Evolutionary conservation across 2,797 vertebrate genomes (phyloP).

Genomic region (Hippocampus kuda): DNA sequence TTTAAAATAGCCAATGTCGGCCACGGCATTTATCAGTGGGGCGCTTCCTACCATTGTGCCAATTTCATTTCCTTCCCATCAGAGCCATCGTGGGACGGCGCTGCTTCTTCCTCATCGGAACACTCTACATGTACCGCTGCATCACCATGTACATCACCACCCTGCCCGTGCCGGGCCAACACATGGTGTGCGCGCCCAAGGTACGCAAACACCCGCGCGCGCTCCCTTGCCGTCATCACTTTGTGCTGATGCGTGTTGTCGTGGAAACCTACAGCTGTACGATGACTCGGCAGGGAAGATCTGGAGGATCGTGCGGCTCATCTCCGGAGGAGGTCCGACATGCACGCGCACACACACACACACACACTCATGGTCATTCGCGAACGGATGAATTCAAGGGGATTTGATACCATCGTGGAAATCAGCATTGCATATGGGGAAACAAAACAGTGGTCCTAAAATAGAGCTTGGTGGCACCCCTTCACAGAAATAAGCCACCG

Average conservation of each 20-base stretch:
- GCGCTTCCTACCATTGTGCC: too few relatives aligned
- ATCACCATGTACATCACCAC: slow-evolving; percentile 96
- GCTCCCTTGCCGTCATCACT: not conserved
- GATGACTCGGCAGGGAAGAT: slow-evolving; percentile 52
- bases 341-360: not conserved
- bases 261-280: slow-evolving; percentile 17
- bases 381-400: not conserved
- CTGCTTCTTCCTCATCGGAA: slow-evolving; percentile 92
- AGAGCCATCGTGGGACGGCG: slow-evolving; percentile 86
- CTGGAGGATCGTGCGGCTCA: slow-evolving; percentile 55
- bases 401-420: not conserved
- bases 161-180: slow-evolving; percentile 85
- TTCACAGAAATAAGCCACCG: not conserved
- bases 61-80: not conserved
- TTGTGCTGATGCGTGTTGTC: not conserved
- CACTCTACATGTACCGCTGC: slow-evolving; percentile 89
- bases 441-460: not conserved
- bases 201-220: slow-evolving; percentile 43
- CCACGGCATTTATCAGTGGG: too few relatives aligned
- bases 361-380: not conserved
- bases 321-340: slow-evolving; percentile 37
- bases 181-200: slow-evolving; percentile 93
- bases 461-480: not conserved
- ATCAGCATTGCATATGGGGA: not conserved
- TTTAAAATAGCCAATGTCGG: too few relatives aligned